phyloP scores from a whole-genome alignment of 2,888 invertebrate species.

The Lasioglossum oenotherae region DNA sequence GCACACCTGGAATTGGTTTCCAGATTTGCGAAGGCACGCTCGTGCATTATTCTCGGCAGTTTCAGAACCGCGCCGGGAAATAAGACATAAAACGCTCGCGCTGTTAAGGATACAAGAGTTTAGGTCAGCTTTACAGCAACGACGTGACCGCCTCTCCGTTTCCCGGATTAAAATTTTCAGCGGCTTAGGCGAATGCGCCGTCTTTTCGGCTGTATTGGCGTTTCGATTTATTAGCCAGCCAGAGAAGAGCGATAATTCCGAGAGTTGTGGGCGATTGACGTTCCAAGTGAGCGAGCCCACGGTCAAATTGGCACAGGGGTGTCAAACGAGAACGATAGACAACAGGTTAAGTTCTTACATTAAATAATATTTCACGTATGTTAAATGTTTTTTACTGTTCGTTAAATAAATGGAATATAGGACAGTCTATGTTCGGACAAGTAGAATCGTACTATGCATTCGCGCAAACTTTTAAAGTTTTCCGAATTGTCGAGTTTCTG shows the following conservation, averaged over 20 bases:
- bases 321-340: not conserved
- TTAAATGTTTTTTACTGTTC: not conserved
- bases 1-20: slow-evolving; percentile 53
- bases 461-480: not conserved
- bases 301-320: too few relatives aligned
- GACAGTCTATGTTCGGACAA: not conserved
- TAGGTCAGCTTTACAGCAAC: not conserved
- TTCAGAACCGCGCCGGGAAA: slow-evolving; percentile 30
- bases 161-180: not conserved
- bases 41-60: slow-evolving; percentile 45
- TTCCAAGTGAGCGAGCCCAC: not conserved
- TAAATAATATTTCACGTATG: not conserved
- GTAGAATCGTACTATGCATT: not conserved
- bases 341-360: not conserved
- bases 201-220: not conserved
- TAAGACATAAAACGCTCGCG: slow-evolving; percentile 42
- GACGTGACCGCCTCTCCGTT: not conserved
- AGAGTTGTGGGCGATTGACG: not conserved
- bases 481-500: not conserved
- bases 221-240: not conserved
- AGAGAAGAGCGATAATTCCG: not conserved
- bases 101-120: slow-evolving; percentile 7
- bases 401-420: not conserved
- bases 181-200: not conserved
- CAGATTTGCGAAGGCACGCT: slow-evolving; percentile 35